Percentiles rank a stretch among this genome's conserved stretches.
Conservation (phyloP, 2,113 vertebrate species). For the Callocephalon fimbriatum region DNA sequence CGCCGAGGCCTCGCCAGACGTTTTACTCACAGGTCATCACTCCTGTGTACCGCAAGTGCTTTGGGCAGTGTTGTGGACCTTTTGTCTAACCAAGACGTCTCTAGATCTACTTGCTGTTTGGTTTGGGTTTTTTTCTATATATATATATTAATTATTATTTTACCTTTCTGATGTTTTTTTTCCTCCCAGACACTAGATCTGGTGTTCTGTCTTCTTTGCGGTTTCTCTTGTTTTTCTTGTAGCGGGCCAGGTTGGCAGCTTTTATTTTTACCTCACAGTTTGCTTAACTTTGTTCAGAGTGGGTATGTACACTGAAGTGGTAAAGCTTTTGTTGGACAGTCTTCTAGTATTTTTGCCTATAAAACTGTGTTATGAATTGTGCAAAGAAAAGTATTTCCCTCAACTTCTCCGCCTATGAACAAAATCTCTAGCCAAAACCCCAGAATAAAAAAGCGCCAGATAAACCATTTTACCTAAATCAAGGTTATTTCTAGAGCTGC, state of each 20-base stretch:
- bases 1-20: rapidly evolving
- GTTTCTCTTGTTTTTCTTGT: not conserved
- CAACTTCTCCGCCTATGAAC: not conserved
- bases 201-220: not conserved
- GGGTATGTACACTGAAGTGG: rapidly evolving
- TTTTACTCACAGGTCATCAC: rapidly evolving
- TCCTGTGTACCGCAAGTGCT: not conserved
- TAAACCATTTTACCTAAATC: not conserved
- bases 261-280: rapidly evolving
- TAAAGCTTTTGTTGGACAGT: not conserved
- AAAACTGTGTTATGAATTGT: rapidly evolving
- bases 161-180: rapidly evolving
- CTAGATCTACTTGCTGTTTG: not conserved
- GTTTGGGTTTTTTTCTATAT: rapidly evolving
- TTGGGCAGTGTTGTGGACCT: not conserved
- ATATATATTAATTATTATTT: not conserved
- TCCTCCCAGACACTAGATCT: rapidly evolving
- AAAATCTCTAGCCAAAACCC: not conserved
- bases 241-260: too few species aligned
- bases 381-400: not conserved
- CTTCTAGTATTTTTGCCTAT: not conserved
- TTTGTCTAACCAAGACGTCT: rapidly evolving
- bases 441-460: not conserved
- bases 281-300: not conserved
- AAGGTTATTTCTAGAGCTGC: not conserved